A percentile compares a stretch with the other conserved stretches of the same genome.
These are phyloP conservation scores for Allacma fusca DNA, from an alignment of 2,888 invertebrate species.

Conservation along the genomic window DNA sequence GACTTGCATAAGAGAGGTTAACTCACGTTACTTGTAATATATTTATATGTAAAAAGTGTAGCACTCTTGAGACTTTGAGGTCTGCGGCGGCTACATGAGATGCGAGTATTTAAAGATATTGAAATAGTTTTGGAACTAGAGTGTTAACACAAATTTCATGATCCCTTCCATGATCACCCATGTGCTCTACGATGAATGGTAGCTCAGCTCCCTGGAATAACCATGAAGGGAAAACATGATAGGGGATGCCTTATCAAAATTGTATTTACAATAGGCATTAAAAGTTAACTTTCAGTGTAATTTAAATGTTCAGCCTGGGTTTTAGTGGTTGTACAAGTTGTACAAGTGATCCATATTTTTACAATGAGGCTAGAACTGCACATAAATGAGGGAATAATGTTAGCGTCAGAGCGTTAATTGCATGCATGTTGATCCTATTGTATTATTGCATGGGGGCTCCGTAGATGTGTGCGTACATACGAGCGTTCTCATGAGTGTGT, in stretches of 20 bases:
- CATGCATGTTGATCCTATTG: neutral
- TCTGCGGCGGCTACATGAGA: too few species aligned
- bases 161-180: neutral
- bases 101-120: neutral
- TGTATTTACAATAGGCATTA: slow-evolving; percentile 10
- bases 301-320: neutral
- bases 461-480: neutral
- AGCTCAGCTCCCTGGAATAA: neutral
- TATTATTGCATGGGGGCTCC: neutral
- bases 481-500: neutral
- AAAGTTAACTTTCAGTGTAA: neutral
- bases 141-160: slow-evolving; percentile 15
- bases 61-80: too few species aligned
- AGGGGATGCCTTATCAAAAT: neutral
- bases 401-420: slow-evolving; percentile 20
- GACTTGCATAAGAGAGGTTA: too few species aligned
- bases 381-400: slow-evolving; percentile 22
- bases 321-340: neutral
- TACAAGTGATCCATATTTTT: slow-evolving; percentile 18
- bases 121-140: neutral
- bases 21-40: too few species aligned
- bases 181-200: neutral
- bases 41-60: too few species aligned
- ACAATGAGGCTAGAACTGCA: neutral
- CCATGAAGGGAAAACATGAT: slow-evolving; percentile 25